Evolutionary conservation across 2,888 invertebrate genomes (phyloP).

Genomic region (Aromia moschata): DNA sequence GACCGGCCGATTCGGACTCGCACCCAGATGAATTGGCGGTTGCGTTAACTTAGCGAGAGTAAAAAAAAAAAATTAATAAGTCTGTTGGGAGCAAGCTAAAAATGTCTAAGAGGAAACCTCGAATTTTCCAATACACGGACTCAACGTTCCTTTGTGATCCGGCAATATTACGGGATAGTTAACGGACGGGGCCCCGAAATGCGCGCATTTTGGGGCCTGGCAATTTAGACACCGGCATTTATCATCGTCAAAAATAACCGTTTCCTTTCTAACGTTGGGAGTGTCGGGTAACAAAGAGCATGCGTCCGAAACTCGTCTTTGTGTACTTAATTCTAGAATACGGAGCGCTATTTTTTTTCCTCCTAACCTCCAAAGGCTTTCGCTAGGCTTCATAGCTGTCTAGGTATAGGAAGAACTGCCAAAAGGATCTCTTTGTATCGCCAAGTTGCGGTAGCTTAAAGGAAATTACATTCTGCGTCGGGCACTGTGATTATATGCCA

Average conservation of each 20-base stretch:
- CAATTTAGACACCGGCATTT: too few species aligned
- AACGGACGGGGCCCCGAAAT: conserved; percentile 44
- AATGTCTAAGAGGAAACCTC: conserved; percentile 36
- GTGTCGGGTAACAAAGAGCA: not conserved
- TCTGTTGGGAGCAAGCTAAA: conserved; percentile 30
- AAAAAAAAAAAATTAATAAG: not conserved
- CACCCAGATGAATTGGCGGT: conserved; percentile 7
- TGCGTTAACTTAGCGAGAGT: not conserved
- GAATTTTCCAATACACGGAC: conserved; percentile 36
- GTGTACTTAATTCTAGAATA: not conserved
- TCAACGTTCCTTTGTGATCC: conserved; percentile 29
- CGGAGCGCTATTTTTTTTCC: too few species aligned
- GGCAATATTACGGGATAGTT: conserved; percentile 45
- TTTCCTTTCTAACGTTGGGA: conserved; percentile 20
- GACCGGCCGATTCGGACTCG: conserved; percentile 1
- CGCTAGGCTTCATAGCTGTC: not conserved
- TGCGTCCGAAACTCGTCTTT: not conserved
- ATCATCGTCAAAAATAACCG: conserved; percentile 41
- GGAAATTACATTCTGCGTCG: not conserved
- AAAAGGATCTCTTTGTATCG: not conserved
- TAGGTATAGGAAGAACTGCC: not conserved
- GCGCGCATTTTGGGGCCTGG: conserved; percentile 44
- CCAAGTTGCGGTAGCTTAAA: not conserved
- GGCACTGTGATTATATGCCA: not conserved
- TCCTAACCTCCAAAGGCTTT: not conserved